phyloP scores from a whole-genome alignment of 2,797 vertebrate genomes.

The Carcharodon carcharias region DNA sequence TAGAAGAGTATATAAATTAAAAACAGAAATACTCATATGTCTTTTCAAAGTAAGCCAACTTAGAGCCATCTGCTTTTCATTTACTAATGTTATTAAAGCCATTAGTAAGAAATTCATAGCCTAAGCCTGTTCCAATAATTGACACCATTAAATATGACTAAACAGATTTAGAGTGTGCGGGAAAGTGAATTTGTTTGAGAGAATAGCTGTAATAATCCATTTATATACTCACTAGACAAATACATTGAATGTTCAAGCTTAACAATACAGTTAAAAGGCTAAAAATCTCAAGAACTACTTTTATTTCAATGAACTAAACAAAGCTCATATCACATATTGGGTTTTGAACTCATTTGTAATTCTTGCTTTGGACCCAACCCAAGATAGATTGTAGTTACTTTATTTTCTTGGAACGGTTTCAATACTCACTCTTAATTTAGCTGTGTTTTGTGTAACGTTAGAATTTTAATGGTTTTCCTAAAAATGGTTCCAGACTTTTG shows the following conservation, averaged over 20 bases:
- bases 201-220: slow-evolving; percentile 88
- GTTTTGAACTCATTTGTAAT: slow-evolving; percentile 31
- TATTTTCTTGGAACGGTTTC: slow-evolving; percentile 36
- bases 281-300: slow-evolving; percentile 26
- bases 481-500: slow-evolving; percentile 38
- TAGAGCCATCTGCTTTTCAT: slow-evolving; percentile 99
- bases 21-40: slow-evolving; percentile 93
- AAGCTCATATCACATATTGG: slow-evolving; percentile 14
- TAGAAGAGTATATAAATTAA: slow-evolving; percentile 91
- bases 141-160: slow-evolving; percentile 97
- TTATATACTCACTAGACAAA: slow-evolving; percentile 66
- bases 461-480: slow-evolving; percentile 36
- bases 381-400: slow-evolving; percentile 37
- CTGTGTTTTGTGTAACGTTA: slow-evolving; percentile 32
- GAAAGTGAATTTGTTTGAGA: slow-evolving; percentile 96
- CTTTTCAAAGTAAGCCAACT: slow-evolving; percentile 90
- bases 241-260: slow-evolving; percentile 38
- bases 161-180: slow-evolving; percentile 92
- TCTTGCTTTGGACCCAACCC: slow-evolving; percentile 22
- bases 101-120: slow-evolving; percentile 89
- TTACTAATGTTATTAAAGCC: slow-evolving; percentile 97
- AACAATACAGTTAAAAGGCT: not conserved
- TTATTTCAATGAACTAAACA: slow-evolving; percentile 27
- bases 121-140: slow-evolving; percentile 89
- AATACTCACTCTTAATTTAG: slow-evolving; percentile 38